Evolutionary conservation across 2,797 vertebrate genomes (phyloP).

Genomic region (Triplophysa yarkandensis): DNA sequence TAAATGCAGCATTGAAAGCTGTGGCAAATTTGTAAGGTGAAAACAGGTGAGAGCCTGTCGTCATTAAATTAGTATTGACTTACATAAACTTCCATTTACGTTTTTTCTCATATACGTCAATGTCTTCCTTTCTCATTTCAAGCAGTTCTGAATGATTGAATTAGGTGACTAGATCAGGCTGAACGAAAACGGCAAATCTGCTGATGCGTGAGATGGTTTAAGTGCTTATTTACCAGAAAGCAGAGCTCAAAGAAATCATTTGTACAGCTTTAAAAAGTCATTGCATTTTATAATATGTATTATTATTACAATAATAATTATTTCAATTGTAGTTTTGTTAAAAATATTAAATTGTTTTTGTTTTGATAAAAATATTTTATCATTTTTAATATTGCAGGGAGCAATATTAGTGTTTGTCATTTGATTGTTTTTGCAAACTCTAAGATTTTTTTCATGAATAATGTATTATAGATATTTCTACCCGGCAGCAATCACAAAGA

Average conservation of each 20-base stretch:
- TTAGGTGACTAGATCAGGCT: conserved; percentile 74
- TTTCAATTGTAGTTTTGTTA: no score
- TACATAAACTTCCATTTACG: conserved; percentile 73
- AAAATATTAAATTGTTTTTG: no score
- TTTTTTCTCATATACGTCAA: conserved; percentile 71
- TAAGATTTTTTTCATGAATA: no score
- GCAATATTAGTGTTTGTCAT: no score
- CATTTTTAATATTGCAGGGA: no score
- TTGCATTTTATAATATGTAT: no score
- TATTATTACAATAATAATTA: no score
- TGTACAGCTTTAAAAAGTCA: background rate
- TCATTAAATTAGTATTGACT: conserved; percentile 79
- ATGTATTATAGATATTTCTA: background rate
- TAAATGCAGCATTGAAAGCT: conserved; percentile 61
- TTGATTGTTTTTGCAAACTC: background rate
- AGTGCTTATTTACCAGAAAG: conserved; percentile 62
- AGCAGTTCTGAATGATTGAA: conserved; percentile 74
- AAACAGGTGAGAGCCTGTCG: conserved; percentile 73
- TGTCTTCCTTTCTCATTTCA: conserved; percentile 69
- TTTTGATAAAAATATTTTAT: no score
- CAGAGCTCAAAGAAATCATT: conserved; percentile 15
- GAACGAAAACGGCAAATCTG: conserved; percentile 73
- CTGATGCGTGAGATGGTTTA: conserved; percentile 75
- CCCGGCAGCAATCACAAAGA: background rate
- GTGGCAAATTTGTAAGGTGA: conserved; percentile 73